Conservation (phyloP, 92 coral and sea anemone species). For the Heliopora coerulea region DNA sequence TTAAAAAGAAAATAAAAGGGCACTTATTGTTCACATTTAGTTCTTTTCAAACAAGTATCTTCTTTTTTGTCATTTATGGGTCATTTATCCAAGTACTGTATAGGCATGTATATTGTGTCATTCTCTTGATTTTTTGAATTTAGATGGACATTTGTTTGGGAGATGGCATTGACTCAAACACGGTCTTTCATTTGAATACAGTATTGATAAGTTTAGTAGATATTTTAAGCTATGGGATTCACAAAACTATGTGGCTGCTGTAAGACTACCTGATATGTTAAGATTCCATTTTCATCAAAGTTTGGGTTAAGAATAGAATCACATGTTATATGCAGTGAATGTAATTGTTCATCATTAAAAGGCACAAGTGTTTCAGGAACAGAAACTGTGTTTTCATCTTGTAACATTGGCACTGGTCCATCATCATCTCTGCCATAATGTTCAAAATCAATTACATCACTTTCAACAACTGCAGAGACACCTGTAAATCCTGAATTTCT, state of each 20-base stretch:
- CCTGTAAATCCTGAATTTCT: conserved; percentile 9
- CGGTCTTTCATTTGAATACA: too few species aligned
- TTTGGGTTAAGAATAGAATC: neutral
- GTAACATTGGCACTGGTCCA: neutral
- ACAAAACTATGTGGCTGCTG: neutral
- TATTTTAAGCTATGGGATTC: too few species aligned
- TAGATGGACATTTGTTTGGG: too few species aligned
- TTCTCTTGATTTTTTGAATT: too few species aligned
- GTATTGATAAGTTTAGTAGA: too few species aligned
- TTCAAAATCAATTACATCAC: neutral
- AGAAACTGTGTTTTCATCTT: neutral
- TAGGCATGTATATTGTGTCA: too few species aligned
- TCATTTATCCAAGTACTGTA: too few species aligned
- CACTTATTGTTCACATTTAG: too few species aligned
- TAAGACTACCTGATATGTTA: neutral
- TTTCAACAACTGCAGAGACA: neutral
- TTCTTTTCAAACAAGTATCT: too few species aligned
- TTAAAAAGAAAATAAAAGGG: too few species aligned
- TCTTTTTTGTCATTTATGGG: too few species aligned
- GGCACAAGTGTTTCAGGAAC: conserved; percentile 13
- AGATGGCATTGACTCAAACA: too few species aligned
- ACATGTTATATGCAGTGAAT: neutral
- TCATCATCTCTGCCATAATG: conserved; percentile 10
- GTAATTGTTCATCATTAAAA: neutral
- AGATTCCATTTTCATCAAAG: conserved; percentile 6